Evolutionary conservation across 92 coral and sea anemone species (phyloP).

Genomic region (Palythoa heliodiscus): DNA sequence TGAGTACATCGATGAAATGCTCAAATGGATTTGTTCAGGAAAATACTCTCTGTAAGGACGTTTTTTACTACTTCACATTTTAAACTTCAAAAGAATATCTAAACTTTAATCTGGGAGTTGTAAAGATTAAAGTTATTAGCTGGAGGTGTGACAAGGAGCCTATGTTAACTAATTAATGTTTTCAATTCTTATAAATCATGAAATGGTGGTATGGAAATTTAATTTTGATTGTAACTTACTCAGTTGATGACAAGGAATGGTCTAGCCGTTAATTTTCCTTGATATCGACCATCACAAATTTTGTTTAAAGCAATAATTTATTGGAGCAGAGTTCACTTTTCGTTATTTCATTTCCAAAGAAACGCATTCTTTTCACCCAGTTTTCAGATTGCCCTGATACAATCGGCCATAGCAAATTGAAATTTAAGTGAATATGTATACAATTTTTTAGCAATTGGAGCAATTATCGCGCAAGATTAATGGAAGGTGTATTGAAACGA

Average conservation of each 20-base stretch:
- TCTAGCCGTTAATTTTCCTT: neutral
- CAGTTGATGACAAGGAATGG: neutral
- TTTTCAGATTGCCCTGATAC: slow-evolving; percentile 14
- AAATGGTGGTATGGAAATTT: slow-evolving; percentile 28
- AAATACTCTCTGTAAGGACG: neutral
- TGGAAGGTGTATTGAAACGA: slow-evolving; percentile 66
- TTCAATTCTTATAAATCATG: slow-evolving; percentile 27
- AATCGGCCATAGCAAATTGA: slow-evolving; percentile 53
- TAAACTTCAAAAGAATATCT: slow-evolving; percentile 5
- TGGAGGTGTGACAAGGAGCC: slow-evolving; percentile 41
- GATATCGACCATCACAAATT: neutral
- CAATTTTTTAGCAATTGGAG: slow-evolving; percentile 68
- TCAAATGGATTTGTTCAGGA: neutral
- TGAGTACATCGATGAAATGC: neutral
- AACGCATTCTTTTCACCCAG: neutral
- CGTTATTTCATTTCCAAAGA: neutral
- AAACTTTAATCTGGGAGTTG: slow-evolving; percentile 15
- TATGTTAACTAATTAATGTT: slow-evolving; percentile 42
- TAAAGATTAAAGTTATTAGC: slow-evolving; percentile 43
- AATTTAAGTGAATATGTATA: slow-evolving; percentile 83
- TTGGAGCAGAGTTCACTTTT: neutral
- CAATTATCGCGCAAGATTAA: slow-evolving; percentile 71
- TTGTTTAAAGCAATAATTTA: neutral
- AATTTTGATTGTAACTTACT: slow-evolving; percentile 10
- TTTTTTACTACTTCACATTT: slow-evolving; percentile 6